phyloP scores from a whole-genome alignment of 1,140 invertebrate genomes.

The Atta texana region DNA sequence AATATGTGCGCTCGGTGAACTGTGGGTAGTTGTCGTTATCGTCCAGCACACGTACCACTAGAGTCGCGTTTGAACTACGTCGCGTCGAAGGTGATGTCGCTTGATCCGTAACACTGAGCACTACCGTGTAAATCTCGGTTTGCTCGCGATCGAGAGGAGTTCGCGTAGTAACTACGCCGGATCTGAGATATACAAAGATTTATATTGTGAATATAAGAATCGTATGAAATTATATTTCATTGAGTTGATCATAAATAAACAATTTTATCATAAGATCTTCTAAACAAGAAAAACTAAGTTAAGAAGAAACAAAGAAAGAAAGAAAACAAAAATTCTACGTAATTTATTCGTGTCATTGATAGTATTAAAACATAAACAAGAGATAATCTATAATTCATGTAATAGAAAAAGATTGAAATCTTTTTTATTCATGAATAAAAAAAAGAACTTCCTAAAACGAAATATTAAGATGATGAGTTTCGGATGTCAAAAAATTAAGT shows the following conservation, averaged over 20 bases:
- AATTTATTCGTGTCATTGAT: not conserved
- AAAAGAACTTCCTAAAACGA: no score
- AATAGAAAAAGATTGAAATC: no score
- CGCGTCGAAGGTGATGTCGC: slow-evolving; percentile 90
- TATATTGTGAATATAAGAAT: not conserved
- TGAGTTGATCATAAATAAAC: not conserved
- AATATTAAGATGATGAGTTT: no score
- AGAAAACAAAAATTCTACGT: no score
- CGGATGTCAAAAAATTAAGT: no score
- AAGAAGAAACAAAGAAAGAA: not conserved
- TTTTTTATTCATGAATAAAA: no score
- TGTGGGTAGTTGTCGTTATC: slow-evolving; percentile 99
- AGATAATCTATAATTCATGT: no score
- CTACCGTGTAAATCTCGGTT: slow-evolving; percentile 94
- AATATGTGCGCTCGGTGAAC: slow-evolving; percentile 96
- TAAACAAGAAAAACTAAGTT: not conserved
- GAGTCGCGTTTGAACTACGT: slow-evolving; percentile 92
- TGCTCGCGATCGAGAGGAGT: slow-evolving; percentile 95
- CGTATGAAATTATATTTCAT: not conserved
- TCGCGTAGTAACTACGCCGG: slow-evolving; percentile 94
- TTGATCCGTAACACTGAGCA: slow-evolving; percentile 94
- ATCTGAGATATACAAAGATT: slow-evolving; percentile 80
- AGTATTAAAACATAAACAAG: not conserved
- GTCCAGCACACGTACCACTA: slow-evolving; percentile 94
- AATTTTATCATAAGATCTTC: not conserved